A percentile compares a stretch with the other conserved stretches of the same genome.
Evolutionary conservation across 1,140 invertebrate species (phyloP).

Genomic region (Paraescarpia echinospica): DNA sequence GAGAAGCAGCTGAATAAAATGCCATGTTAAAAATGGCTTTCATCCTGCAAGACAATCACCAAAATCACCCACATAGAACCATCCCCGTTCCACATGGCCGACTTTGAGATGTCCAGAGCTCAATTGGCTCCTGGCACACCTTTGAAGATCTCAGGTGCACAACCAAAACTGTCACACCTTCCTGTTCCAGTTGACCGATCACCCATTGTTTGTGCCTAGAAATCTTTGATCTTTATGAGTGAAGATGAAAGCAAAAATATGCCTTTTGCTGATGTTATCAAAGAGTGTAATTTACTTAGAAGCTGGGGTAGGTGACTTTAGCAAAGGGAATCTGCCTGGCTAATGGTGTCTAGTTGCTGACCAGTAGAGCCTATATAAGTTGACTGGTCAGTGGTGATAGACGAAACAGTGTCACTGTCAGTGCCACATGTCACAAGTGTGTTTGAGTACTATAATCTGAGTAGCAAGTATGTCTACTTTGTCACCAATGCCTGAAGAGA

Average conservation of each 20-base stretch:
- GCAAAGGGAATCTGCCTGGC: neutral
- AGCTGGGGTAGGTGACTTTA: neutral
- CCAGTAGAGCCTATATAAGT: neutral
- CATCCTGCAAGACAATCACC: neutral
- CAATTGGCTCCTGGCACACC: neutral
- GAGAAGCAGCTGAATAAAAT: neutral
- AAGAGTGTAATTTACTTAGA: neutral
- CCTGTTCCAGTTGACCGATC: neutral
- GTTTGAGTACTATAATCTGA: slow-evolving; percentile 6
- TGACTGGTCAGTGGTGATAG: neutral
- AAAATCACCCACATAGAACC: neutral
- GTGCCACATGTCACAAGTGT: neutral
- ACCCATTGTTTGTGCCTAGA: neutral
- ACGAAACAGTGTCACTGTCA: neutral
- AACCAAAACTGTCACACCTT: neutral
- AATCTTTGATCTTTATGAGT: slow-evolving; percentile 6
- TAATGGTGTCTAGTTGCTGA: neutral
- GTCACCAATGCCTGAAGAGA: neutral
- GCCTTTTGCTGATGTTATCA: neutral
- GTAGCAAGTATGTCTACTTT: neutral
- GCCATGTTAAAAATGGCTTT: neutral
- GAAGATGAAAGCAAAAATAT: neutral
- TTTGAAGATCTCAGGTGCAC: neutral
- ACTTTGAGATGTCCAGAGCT: neutral
- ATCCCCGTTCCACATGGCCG: neutral